These are phyloP conservation scores for Lacanobia wlatinum DNA, from an alignment of 2,888 invertebrate genomes.

Conservation along the genomic window DNA sequence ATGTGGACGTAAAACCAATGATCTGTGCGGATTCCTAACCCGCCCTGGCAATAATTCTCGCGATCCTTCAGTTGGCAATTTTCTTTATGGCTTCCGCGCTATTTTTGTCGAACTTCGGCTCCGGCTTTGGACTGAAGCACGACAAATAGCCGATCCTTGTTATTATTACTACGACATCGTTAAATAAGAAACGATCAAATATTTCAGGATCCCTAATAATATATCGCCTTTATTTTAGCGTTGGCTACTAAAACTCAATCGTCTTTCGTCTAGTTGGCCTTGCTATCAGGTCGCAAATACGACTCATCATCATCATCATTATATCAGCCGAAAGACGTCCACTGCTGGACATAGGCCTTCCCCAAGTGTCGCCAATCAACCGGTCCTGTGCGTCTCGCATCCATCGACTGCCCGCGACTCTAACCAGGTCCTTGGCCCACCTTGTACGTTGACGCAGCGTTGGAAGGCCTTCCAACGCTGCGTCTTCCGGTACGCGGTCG, in stretches of 20 bases:
- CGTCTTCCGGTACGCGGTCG: no score
- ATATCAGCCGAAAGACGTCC: no score
- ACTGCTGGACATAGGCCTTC: no score
- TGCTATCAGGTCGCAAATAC: background rate
- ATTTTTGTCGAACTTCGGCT: constrained; percentile 48
- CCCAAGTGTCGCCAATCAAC: no score
- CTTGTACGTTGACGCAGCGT: no score
- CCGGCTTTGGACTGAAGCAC: constrained; percentile 40
- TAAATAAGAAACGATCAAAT: constrained; percentile 23
- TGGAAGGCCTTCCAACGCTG: no score
- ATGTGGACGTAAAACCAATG: constrained; percentile 48
- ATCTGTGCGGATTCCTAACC: constrained; percentile 47
- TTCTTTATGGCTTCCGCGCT: constrained; percentile 50
- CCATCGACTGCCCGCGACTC: no score
- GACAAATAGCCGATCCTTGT: constrained; percentile 37
- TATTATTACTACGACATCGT: constrained; percentile 36
- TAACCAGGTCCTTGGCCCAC: no score
- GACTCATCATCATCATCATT: background rate
- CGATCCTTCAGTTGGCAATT: constrained; percentile 59
- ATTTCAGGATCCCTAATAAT: background rate
- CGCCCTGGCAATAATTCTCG: constrained; percentile 53
- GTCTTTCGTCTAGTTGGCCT: background rate
- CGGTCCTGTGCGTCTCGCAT: no score
- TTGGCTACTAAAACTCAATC: background rate
- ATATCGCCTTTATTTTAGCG: background rate